Evolutionary conservation across 1,140 invertebrate species (phyloP).

Genomic region (Harpegnathos saltator): DNA sequence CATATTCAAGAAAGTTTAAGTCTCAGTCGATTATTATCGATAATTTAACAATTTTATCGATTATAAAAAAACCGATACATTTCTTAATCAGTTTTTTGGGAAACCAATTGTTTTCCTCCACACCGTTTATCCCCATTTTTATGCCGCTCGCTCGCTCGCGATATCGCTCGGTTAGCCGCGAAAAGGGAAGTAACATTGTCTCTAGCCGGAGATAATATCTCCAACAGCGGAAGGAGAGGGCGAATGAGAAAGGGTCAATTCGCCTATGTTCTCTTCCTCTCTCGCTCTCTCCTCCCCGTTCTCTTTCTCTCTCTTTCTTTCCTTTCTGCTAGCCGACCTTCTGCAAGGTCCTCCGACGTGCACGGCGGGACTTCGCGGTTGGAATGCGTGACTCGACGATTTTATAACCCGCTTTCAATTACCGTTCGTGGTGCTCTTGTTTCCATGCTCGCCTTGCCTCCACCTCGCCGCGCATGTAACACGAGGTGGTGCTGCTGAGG

Average conservation of each 20-base stretch:
- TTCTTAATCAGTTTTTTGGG: too few species aligned
- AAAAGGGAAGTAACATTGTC: not conserved
- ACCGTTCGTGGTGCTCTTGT: constrained; percentile 70
- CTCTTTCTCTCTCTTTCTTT: not conserved
- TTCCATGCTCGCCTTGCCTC: constrained; percentile 40
- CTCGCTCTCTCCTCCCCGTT: not conserved
- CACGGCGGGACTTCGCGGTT: constrained; percentile 43
- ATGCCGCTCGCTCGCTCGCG: not conserved
- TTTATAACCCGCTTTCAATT: constrained; percentile 77
- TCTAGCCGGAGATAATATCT: not conserved
- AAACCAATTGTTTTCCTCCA: too few species aligned
- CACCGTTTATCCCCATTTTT: too few species aligned
- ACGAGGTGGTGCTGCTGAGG: too few species aligned
- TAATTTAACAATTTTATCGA: too few species aligned
- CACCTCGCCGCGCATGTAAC: constrained; percentile 9
- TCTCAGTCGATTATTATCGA: too few species aligned
- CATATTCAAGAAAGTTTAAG: too few species aligned
- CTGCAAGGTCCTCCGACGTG: constrained; percentile 62
- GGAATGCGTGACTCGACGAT: constrained; percentile 75
- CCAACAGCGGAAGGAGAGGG: not conserved
- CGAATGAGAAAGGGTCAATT: constrained; percentile 32
- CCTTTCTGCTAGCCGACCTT: constrained; percentile 63
- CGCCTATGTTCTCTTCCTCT: not conserved
- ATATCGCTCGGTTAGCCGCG: not conserved
- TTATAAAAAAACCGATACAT: too few species aligned